Percentiles rank a stretch among this genome's conserved stretches.
phyloP scores from a whole-genome alignment of 2,113 vertebrate species.

The Ctenomys sociabilis region DNA sequence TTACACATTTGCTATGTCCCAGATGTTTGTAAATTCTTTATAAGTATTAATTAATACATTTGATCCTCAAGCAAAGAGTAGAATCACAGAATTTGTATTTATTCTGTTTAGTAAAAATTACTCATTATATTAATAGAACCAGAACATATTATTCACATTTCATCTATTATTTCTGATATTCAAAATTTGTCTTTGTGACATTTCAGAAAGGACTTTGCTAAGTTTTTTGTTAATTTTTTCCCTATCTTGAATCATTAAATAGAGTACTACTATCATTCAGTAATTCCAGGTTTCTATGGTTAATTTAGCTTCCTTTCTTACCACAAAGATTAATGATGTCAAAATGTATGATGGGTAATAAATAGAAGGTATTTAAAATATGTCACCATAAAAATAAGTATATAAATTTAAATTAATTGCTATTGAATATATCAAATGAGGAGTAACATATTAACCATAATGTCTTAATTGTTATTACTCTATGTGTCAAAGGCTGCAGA shows the following conservation, averaged over 20 bases:
- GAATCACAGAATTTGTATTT: background rate
- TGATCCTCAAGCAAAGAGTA: background rate
- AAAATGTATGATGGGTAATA: background rate
- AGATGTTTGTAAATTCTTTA: background rate
- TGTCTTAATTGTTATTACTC: background rate
- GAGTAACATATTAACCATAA: background rate
- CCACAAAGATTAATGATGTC: background rate
- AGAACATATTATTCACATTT: background rate
- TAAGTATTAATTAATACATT: background rate
- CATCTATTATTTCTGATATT: background rate
- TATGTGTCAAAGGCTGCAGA: background rate
- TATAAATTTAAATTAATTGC: conserved; percentile 24
- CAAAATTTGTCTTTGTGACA: background rate
- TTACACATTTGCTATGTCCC: background rate
- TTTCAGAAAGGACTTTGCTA: background rate
- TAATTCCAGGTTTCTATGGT: background rate
- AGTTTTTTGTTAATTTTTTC: background rate
- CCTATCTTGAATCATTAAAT: background rate
- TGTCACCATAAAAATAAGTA: background rate
- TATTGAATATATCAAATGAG: background rate
- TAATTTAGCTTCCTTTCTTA: background rate
- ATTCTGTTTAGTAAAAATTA: background rate
- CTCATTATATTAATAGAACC: background rate
- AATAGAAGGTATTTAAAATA: background rate
- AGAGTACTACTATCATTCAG: background rate